Evolutionary conservation across 2,888 invertebrate genomes (phyloP).

Genomic region (Venustoraphidia nigricollis): DNA sequence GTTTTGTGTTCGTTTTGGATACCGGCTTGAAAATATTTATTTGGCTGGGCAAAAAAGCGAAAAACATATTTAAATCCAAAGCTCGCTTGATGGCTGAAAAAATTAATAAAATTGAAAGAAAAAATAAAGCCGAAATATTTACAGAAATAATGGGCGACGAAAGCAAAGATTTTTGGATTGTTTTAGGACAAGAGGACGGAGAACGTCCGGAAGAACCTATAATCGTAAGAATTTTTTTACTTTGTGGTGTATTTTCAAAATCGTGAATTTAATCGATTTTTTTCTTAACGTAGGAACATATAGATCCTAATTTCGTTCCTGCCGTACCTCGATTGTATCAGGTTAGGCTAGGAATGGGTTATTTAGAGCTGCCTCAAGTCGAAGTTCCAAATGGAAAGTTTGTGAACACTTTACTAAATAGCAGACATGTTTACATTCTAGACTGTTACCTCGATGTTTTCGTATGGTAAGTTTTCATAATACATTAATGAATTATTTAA

Average conservation of each 20-base stretch:
- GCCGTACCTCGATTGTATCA: conserved; percentile 70
- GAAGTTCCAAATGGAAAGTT: conserved; percentile 63
- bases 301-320: conserved; percentile 47
- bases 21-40: conserved; percentile 72
- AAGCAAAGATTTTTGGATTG: conserved; percentile 69
- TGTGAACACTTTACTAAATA: conserved; percentile 61
- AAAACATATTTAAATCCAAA: conserved; percentile 79
- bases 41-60: conserved; percentile 80
- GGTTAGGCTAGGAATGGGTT: conserved; percentile 96
- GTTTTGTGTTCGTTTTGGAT: conserved; percentile 86
- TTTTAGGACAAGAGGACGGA: conserved; percentile 43
- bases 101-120: conserved; percentile 95
- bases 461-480: conserved; percentile 56
- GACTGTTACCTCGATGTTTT: conserved; percentile 90
- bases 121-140: conserved; percentile 82
- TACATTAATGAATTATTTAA: neutral
- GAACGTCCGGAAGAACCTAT: conserved; percentile 30
- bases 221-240: conserved; percentile 21
- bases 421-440: conserved; percentile 88
- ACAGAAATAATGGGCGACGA: conserved; percentile 74
- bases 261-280: conserved; percentile 13
- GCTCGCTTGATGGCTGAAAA: conserved; percentile 89
- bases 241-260: conserved; percentile 15
- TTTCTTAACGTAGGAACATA: conserved; percentile 44
- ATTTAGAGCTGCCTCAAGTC: conserved; percentile 91